A percentile compares a stretch with the other conserved stretches of the same genome.
These are phyloP conservation scores for Acanthosoma haemorrhoidale DNA, from an alignment of 2,888 invertebrate species.

Conservation along the genomic window DNA sequence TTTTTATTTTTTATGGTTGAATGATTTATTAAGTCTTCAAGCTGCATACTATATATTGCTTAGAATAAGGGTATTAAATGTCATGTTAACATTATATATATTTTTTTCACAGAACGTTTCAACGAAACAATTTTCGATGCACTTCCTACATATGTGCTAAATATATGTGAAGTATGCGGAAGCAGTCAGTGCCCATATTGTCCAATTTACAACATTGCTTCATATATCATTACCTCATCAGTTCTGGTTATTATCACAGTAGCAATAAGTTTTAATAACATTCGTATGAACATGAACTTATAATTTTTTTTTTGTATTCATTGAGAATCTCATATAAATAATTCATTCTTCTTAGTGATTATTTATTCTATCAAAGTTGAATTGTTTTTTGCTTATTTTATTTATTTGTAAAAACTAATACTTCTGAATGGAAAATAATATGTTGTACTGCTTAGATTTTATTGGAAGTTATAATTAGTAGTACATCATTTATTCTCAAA, in stretches of 20 bases:
- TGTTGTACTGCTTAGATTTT: background rate
- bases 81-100: background rate
- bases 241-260: background rate
- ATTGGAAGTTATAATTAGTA: background rate
- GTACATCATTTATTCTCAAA: background rate
- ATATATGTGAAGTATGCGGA: constrained; percentile 91
- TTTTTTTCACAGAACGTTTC: constrained; percentile 67
- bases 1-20: too few relatives aligned
- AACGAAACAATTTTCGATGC: constrained; percentile 89
- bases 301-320: background rate
- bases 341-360: too few relatives aligned
- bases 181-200: constrained; percentile 92
- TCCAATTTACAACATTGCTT: constrained; percentile 68
- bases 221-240: background rate
- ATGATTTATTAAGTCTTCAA: too few relatives aligned
- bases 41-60: too few relatives aligned
- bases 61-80: background rate
- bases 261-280: background rate
- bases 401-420: background rate
- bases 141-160: constrained; percentile 74
- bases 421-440: background rate
- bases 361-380: background rate
- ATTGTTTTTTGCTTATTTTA: background rate
- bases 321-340: too few relatives aligned
- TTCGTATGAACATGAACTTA: too few relatives aligned